phyloP scores from a whole-genome alignment of 2,888 invertebrate genomes.

The Drosophila flavopinicola region DNA sequence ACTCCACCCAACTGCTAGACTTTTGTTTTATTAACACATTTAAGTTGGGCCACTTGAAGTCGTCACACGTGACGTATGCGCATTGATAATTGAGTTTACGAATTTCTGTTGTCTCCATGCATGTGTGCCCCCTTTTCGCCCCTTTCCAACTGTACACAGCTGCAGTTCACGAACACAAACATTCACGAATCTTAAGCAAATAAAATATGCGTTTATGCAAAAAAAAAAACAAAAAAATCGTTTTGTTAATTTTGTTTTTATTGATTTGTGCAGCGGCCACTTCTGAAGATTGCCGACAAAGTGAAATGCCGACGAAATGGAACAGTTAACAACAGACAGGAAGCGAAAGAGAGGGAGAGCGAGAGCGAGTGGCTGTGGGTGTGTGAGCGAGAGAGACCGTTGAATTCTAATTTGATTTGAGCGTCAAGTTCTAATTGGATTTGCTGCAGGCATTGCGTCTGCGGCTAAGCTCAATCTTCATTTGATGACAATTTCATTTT shows the following conservation, averaged over 20 bases:
- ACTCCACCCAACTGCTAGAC: not conserved
- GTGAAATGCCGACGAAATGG: conserved; percentile 35
- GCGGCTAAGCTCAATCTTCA: conserved; percentile 65
- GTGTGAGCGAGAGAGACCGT: too few relatives aligned
- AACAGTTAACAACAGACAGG: conserved; percentile 12
- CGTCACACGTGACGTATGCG: conserved; percentile 50
- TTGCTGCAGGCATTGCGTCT: conserved; percentile 50
- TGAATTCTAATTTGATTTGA: conserved; percentile 69
- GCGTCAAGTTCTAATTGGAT: conserved; percentile 75
- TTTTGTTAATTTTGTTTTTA: conserved; percentile 20
- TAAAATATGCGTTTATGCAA: conserved; percentile 10
- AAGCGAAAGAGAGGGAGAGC: not conserved
- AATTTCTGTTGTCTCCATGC: conserved; percentile 16
- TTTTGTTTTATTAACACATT: conserved; percentile 19
- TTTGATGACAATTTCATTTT: conserved; percentile 78
- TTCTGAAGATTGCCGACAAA: conserved; percentile 46
- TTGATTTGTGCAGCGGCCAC: conserved; percentile 41
- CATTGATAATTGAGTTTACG: conserved; percentile 39
- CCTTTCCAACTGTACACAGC: not conserved
- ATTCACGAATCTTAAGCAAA: conserved; percentile 37
- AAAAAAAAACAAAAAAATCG: conserved; percentile 19
- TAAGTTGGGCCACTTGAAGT: conserved; percentile 51
- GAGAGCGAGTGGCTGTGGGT: too few relatives aligned
- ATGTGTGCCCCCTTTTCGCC: not conserved
- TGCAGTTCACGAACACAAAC: conserved; percentile 16